Base-by-base conservation (phyloP, 1,140 invertebrate species). In the Drosophila ambigua region DNA sequence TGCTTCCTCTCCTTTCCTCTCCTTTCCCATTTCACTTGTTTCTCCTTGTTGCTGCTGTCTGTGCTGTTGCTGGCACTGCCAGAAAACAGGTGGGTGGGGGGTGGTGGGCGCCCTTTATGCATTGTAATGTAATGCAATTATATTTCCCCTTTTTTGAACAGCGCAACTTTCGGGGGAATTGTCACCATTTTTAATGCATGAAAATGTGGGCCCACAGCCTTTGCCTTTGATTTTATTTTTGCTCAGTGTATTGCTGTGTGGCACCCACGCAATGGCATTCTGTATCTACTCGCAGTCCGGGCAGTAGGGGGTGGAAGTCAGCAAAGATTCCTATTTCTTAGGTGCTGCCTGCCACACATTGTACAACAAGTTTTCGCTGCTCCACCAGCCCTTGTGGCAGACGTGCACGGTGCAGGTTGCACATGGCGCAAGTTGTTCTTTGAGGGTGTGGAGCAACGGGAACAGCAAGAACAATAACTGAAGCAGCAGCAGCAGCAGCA, bases 221-320 rank as follows among this genome's bases (percentile, higher is more conserved):
- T 9, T 11, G 8, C 8, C 35, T 39, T 39, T 13, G 4, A 39
- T 4, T 13, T 39, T 20, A 20, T 20, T 28, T 39, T 39, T 8
- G 11, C 2, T 13, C 35, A 39, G 35, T 39, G 35, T 55, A 51
- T 15, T 64, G 50, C 44, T 64, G 51, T 74, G 73, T 55, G 63
- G 58, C 57, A 71, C 72, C 64, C 77, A 78, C 81, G 81, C 81
- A 85, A 78, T 78, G 67, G 82, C 81, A 87, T 85, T 77, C 77
- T 74, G 81, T 81, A 72, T 84, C 75, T 71, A n/a, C 45, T 61
- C 24, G 31, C 24, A 45, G 46, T 35, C n/a, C 31, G 51, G 16
- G 24, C 7, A 20, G 31, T 54, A 31, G 59, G 59, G 16, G 50
- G 63, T n/a, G 31, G 11, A 39, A 39, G 35, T 39, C 35, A 39